Evolutionary conservation across 1,140 invertebrate genomes (phyloP), one percentile per base, ranked within the genome.

Genomic region (Akabosia matsudoensis): DNA sequence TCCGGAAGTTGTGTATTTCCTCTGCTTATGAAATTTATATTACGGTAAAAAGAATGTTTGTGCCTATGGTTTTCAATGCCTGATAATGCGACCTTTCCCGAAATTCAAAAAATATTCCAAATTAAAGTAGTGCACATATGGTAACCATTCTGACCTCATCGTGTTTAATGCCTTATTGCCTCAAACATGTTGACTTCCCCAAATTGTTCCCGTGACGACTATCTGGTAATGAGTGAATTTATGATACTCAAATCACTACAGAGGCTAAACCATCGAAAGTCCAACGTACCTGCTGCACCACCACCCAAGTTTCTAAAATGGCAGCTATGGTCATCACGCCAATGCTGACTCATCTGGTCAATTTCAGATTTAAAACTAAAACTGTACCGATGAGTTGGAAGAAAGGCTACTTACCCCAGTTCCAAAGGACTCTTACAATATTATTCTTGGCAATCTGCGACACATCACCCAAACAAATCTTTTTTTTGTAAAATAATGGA

Each of bases 401-500:
- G 24, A 7, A 56, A 22, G 54, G 54, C 24, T 56, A n/a, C 37
- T 56, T 56, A 56, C 54, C 3, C 54, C 54, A 3, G 54, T 56
- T n/a, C 54, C 54, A 3, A 56, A 56, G 24, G 54, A 56, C n/a
- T 22, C 22, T n/a, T n/a, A 56, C 24, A 22, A 56, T 56, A 24
- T 56, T 22, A 13, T 4, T 56, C 4, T 56, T 56, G 54, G 24
- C 22, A 56, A 56, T 24, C 54, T 56, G 3, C 7, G 54, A 22
- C 54, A 13, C 3, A 56, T 56, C 24, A 56, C 54, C 7, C 54
- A 56, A 56, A 56, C 54, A 16, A 56, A 56, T 56, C 4, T n/a
- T n/a, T 56, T n/a, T 56, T 13, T 56, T n/a, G 54, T 56, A 56
- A 56, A 22, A 56, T 56, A 56, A 56, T 56, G n/a, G 54, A 56